Base-by-base conservation (phyloP, 2,888 invertebrate species). In the Colostygia pectinataria region DNA sequence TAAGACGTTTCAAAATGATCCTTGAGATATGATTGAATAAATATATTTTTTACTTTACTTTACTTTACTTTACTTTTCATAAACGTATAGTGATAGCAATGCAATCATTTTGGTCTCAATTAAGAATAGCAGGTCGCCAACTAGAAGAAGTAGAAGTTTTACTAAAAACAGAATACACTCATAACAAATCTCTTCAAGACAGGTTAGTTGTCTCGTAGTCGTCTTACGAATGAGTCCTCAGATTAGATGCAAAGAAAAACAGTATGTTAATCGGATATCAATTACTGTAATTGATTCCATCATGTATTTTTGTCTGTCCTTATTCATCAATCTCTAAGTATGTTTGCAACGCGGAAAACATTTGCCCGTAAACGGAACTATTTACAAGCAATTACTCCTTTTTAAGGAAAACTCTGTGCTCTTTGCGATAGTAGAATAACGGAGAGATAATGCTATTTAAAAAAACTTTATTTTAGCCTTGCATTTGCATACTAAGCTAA, bases 221-320 rank as follows among this genome's bases (percentile, higher is more conserved):
- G n/a, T n/a, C n/a, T 20, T 33, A 3, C 12, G 2, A 33, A 20
- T 10, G 12, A 20, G 20, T 4, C 2, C 15, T 7, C 14, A 5
- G 10, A 14, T 37, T 14, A 28, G 14, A 9, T 39, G 23, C 31
- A 23, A 28, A 13, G 10, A 27, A 34, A 38, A 43, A 18, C 15
- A n/a, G n/a, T 23, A 33, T 18, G 20, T 27, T 15, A 49, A 34
- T 39, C n/a, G 25, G 10, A 29, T 31, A 14, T 44, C 25, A 25
- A 36, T 45, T 36, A 40, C 40, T 12, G 14, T 32, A 45, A 32
- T 51, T 45, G 40, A 40, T 41, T 27, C 27, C 15, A 32, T 18
- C 33, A 27, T 25, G 25, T 1, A 25, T 42, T 33, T n/a, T 31
- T 32, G 3, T 32, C 4, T 23, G n/a, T 7, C 43, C 15, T 18